Evolutionary conservation across 2,888 invertebrate genomes (phyloP).

Genomic region (Creontiades dilutus): DNA sequence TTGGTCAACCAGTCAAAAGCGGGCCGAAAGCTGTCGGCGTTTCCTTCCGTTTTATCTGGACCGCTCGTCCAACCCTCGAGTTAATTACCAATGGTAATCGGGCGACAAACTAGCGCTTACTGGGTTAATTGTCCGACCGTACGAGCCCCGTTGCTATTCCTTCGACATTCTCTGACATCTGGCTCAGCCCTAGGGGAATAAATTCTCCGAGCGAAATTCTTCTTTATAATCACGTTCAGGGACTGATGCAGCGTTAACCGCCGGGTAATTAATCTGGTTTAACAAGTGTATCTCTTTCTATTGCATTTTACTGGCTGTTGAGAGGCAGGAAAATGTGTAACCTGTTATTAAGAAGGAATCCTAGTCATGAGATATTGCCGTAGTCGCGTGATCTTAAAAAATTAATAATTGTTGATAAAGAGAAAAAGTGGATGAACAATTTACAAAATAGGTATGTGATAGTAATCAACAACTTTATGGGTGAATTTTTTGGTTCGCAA

Average conservation of each 20-base stretch:
- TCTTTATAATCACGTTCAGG: neutral
- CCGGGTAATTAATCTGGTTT: neutral
- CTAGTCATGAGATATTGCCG: neutral
- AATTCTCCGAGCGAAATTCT: neutral
- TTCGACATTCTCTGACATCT: neutral
- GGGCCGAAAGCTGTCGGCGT: neutral
- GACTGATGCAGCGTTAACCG: neutral
- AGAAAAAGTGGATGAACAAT: no score
- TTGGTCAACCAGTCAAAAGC: no score
- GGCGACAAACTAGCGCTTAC: slow-evolving; percentile 9
- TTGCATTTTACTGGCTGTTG: no score
- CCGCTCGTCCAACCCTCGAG: neutral
- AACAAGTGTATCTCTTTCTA: neutral
- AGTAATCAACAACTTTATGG: no score
- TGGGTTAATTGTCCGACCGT: slow-evolving; percentile 4
- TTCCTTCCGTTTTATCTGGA: neutral
- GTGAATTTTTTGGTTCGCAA: no score
- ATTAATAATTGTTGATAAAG: no score
- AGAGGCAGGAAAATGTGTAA: no score
- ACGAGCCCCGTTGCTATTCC: neutral
- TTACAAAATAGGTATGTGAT: no score
- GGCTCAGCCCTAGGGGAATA: neutral
- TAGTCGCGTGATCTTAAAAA: no score
- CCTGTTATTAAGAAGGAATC: neutral
- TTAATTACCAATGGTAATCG: neutral